Percentiles rank a stretch among this genome's conserved stretches.
Conservation (phyloP, 2,797 vertebrate genomes). For the Lindbergichthys nudifrons region DNA sequence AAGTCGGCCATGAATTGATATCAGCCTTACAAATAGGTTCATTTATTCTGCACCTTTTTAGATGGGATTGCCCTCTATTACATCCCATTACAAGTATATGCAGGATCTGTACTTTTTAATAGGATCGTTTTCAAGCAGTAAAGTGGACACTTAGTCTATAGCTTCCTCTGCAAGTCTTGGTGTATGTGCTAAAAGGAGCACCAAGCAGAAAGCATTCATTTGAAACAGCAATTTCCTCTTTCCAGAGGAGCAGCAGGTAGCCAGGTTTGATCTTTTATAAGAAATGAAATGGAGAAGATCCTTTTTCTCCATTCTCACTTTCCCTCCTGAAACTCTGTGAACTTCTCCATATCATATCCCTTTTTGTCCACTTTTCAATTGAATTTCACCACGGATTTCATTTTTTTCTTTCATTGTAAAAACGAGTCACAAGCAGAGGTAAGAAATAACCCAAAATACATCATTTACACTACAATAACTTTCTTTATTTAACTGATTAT, state of each 20-base stretch:
- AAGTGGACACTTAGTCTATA: background rate
- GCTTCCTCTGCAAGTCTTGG: slow-evolving; percentile 14
- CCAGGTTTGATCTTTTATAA: slow-evolving; percentile 37
- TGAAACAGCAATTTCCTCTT: slow-evolving; percentile 53
- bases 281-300: slow-evolving; percentile 36
- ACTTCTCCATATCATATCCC: slow-evolving; percentile 15
- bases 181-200: slow-evolving; percentile 1
- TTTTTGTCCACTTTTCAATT: slow-evolving; percentile 29
- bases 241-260: slow-evolving; percentile 40
- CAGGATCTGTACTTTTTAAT: background rate
- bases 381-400: slow-evolving; percentile 8
- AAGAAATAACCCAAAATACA: background rate
- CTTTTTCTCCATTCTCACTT: slow-evolving; percentile 30
- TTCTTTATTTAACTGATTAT: too few species aligned
- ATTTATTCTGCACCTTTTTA: background rate
- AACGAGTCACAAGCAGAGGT: background rate
- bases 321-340: slow-evolving; percentile 14
- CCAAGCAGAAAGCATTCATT: slow-evolving; percentile 39
- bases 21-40: background rate
- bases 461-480: background rate
- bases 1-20: background rate
- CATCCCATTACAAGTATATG: background rate
- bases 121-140: background rate
- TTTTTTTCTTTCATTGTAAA: slow-evolving; percentile 12
- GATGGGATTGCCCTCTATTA: background rate